These are phyloP conservation scores for Malurus splendens DNA, from an alignment of 2,797 vertebrate genomes.

Conservation along the genomic window DNA sequence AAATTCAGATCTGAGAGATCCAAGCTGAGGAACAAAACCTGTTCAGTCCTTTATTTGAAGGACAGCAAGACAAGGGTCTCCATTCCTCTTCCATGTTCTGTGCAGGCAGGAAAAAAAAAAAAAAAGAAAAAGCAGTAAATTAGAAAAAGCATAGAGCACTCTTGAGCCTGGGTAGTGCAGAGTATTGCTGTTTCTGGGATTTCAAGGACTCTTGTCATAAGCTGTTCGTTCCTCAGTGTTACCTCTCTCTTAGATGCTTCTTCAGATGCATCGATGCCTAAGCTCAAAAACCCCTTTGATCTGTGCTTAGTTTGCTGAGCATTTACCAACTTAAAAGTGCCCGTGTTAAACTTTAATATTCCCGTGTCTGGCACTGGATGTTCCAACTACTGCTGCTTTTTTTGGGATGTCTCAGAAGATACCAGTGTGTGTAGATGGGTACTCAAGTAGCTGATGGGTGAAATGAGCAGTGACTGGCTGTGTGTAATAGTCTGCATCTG, in stretches of 20 bases:
- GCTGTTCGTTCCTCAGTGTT: not conserved
- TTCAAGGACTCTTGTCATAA: not conserved
- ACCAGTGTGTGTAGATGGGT: slow-evolving; percentile 4
- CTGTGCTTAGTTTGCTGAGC: not conserved
- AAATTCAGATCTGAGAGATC: not conserved
- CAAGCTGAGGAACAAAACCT: not conserved
- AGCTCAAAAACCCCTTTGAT: slow-evolving; percentile 48
- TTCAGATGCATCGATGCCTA: not conserved
- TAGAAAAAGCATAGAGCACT: not conserved
- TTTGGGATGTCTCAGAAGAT: slow-evolving; percentile 33
- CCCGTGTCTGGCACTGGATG: slow-evolving; percentile 28
- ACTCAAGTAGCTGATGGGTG: slow-evolving; percentile 17
- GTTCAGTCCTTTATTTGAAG: not conserved
- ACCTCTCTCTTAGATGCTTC: slow-evolving; percentile 13
- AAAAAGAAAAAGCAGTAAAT: not conserved
- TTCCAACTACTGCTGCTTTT: slow-evolving; percentile 39
- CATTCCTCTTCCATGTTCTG: not conserved
- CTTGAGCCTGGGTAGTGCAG: not conserved
- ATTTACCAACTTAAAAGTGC: slow-evolving; percentile 40
- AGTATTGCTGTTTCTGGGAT: not conserved
- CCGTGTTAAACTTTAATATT: slow-evolving; percentile 53
- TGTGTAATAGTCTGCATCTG: not conserved
- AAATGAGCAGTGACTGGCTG: not conserved
- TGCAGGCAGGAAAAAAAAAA: not conserved
- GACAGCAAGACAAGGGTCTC: not conserved